Conservation (phyloP, 2,888 invertebrate species). For the Dryobota labecula region DNA sequence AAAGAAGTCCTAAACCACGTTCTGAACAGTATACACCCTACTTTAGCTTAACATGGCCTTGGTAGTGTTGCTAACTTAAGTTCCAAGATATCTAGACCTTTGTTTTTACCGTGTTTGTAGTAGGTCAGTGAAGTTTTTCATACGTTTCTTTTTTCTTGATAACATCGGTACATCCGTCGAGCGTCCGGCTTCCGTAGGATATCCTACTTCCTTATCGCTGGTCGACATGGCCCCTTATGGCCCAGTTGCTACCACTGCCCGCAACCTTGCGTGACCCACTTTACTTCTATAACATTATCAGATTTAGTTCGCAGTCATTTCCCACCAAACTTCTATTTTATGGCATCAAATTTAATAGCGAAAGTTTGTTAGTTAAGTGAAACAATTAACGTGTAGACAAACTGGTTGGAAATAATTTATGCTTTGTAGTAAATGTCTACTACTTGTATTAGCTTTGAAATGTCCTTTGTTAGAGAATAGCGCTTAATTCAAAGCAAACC, state of each 20-base stretch:
- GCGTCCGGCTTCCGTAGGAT: constrained; percentile 81
- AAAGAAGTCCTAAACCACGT: constrained; percentile 36
- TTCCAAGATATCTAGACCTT: constrained; percentile 34
- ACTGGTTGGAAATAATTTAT: constrained; percentile 52
- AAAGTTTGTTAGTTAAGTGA: constrained; percentile 81
- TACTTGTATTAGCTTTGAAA: constrained; percentile 42
- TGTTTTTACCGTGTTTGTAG: constrained; percentile 56
- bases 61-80: constrained; percentile 41
- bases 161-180: constrained; percentile 75
- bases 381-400: constrained; percentile 77
- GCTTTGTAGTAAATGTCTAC: constrained; percentile 44
- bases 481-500: constrained; percentile 21
- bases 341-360: constrained; percentile 65
- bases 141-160: constrained; percentile 74
- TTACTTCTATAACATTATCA: constrained; percentile 72
- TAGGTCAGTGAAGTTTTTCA: constrained; percentile 71
- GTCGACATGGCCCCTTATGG: constrained; percentile 66
- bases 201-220: constrained; percentile 82
- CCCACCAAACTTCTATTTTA: constrained; percentile 74
- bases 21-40: constrained; percentile 37
- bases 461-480: constrained; percentile 53
- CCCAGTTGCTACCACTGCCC: constrained; percentile 60
- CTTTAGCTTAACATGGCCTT: constrained; percentile 41
- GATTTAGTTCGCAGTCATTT: constrained; percentile 77
- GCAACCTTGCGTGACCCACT: constrained; percentile 80